A percentile compares a stretch with the other conserved stretches of the same genome.
Evolutionary conservation across 2,113 vertebrate species (phyloP).

Genomic region (Muntiacus reevesi): DNA sequence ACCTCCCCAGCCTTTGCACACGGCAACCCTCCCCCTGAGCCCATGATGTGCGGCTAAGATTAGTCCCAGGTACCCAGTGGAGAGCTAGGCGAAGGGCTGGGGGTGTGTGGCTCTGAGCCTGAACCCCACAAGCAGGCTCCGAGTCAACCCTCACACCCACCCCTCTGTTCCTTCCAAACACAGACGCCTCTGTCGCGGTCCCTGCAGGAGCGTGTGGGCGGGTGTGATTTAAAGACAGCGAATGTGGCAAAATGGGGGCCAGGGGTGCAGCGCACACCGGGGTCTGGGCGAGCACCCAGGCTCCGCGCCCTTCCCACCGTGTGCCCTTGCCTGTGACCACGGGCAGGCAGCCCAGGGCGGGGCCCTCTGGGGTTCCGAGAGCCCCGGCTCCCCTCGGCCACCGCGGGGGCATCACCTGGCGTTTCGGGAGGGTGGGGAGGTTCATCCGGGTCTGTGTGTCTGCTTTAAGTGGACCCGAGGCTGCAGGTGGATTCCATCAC

Average conservation of each 20-base stretch:
- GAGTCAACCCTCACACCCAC: neutral
- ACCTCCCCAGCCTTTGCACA: neutral
- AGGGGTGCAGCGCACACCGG: rapidly evolving
- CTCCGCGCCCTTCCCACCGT: neutral
- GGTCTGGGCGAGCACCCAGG: neutral
- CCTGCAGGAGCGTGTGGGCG: rapidly evolving
- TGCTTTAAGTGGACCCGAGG: neutral
- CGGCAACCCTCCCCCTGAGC: neutral
- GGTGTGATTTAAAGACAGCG: neutral
- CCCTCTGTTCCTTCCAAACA: neutral
- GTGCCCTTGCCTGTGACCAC: rapidly evolving
- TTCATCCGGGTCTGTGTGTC: no score
- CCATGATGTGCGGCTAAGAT: neutral
- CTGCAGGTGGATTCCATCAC: no score
- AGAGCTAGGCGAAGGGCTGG: neutral
- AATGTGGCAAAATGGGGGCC: rapidly evolving
- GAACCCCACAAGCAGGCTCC: neutral
- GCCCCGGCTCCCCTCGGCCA: neutral
- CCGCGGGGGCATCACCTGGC: rapidly evolving
- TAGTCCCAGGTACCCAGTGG: rapidly evolving
- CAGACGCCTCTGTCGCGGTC: neutral
- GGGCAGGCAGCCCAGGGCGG: rapidly evolving
- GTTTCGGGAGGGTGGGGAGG: neutral
- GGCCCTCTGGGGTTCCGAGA: neutral
- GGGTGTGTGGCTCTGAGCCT: neutral